These are phyloP conservation scores for Cyclura pinguis DNA, from an alignment of 2,797 vertebrate species.

Conservation along the genomic window DNA sequence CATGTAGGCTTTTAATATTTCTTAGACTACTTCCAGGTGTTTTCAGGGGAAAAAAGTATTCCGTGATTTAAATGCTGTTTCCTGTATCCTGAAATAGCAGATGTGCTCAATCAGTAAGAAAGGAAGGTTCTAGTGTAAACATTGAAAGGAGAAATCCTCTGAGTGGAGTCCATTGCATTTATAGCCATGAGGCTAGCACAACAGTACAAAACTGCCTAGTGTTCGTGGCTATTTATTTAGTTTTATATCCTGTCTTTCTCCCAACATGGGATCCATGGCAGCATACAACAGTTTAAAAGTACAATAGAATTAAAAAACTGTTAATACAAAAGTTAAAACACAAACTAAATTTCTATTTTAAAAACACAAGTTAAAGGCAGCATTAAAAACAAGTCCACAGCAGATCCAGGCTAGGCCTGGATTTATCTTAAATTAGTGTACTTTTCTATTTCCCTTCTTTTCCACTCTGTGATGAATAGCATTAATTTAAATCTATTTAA, in stretches of 20 bases:
- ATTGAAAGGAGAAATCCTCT: conserved; percentile 52
- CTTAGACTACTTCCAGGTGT: conserved; percentile 73
- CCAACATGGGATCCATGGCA: no score
- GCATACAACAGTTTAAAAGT: no score
- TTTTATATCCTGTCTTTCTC: no score
- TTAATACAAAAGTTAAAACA: no score
- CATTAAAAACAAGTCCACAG: no score
- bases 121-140: conserved; percentile 40
- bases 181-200: conserved; percentile 58
- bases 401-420: conserved; percentile 66
- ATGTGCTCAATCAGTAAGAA: conserved; percentile 16
- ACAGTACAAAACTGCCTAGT: conserved; percentile 78
- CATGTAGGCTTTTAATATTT: conserved; percentile 53
- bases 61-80: conserved; percentile 20
- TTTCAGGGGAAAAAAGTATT: conserved; percentile 8
- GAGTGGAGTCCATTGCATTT: conserved; percentile 54
- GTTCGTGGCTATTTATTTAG: conserved; percentile 64
- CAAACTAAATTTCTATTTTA: no score
- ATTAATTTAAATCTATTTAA: conserved; percentile 92
- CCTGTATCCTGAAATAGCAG: conserved; percentile 24
- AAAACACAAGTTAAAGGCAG: no score
- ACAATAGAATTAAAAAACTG: no score
- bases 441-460: conserved; percentile 85
- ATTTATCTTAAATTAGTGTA: conserved; percentile 77
- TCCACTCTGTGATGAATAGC: conserved; percentile 86